Conservation (phyloP, 2,888 invertebrate species). For the Ophion costatus region DNA sequence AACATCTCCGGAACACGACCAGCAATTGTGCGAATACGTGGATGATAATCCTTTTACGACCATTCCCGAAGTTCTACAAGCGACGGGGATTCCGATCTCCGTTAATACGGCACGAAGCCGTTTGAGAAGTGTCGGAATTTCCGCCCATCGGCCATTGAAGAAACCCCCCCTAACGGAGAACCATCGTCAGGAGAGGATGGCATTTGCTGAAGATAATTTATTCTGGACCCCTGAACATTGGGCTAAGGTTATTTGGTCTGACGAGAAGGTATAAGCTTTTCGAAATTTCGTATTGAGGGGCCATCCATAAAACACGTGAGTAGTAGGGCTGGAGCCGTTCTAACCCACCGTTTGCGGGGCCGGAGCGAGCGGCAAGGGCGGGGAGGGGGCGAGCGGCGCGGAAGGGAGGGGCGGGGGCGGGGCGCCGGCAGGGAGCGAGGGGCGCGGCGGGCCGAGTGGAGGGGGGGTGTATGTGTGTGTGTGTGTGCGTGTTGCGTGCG, state of each 20-base stretch:
- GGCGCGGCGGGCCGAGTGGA: too few species aligned
- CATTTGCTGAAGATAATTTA: constrained; percentile 15
- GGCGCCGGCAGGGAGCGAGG: too few species aligned
- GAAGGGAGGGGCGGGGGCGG: too few species aligned
- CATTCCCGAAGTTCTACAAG: constrained; percentile 12
- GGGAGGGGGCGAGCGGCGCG: too few species aligned
- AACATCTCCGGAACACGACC: constrained; percentile 20
- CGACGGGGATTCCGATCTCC: constrained; percentile 11
- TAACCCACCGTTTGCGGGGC: too few species aligned
- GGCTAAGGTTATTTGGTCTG: constrained; percentile 23
- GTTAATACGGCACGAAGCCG: constrained; percentile 5
- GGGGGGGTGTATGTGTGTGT: too few species aligned
- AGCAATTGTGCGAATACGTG: background rate
- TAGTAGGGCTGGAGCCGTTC: too few species aligned
- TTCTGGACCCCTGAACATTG: constrained; percentile 21
- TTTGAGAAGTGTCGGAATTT: constrained; percentile 9
- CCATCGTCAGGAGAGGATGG: constrained; percentile 21
- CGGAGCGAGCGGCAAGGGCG: too few species aligned
- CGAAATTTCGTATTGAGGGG: too few species aligned
- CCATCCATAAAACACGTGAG: too few species aligned
- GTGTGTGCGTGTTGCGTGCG: too few species aligned
- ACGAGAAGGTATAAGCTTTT: constrained; percentile 11
- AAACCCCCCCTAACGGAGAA: constrained; percentile 13
- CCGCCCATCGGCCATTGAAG: constrained; percentile 23
- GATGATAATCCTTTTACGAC: constrained; percentile 21